phyloP scores from a whole-genome alignment of 2,888 invertebrate species.

The Drosophila flavopinicola region DNA sequence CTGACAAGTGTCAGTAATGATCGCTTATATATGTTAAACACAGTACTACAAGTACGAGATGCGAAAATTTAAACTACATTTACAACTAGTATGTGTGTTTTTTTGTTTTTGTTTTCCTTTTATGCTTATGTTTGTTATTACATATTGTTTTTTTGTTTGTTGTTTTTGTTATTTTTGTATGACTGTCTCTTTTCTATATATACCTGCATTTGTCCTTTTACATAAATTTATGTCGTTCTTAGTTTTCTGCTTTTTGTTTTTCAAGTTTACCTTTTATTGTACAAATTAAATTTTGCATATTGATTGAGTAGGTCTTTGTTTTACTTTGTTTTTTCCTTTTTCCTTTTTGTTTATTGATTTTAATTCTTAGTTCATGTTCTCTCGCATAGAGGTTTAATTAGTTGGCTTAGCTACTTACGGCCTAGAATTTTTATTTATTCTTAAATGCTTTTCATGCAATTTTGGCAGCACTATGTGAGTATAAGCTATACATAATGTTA shows the following conservation, averaged over 20 bases:
- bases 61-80: constrained; percentile 49
- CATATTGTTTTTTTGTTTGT: background rate
- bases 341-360: constrained; percentile 22
- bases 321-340: too few species aligned
- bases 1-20: constrained; percentile 13
- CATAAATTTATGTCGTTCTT: constrained; percentile 41
- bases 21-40: constrained; percentile 29
- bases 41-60: constrained; percentile 48
- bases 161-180: constrained; percentile 22
- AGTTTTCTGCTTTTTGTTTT: too few species aligned
- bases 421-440: constrained; percentile 47
- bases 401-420: constrained; percentile 71
- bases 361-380: constrained; percentile 20
- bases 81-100: constrained; percentile 13
- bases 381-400: constrained; percentile 37
- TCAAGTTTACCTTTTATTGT: constrained; percentile 35
- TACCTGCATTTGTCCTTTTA: constrained; percentile 76
- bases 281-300: constrained; percentile 70
- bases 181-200: constrained; percentile 51
- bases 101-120: background rate
- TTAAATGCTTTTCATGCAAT: constrained; percentile 62
- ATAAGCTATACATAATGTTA: constrained; percentile 65
- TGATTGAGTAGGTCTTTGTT: constrained; percentile 68
- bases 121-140: constrained; percentile 5
- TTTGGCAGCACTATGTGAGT: constrained; percentile 64